A percentile compares a stretch with the other conserved stretches of the same genome.
phyloP scores from a whole-genome alignment of 2,888 invertebrate species.

The Platycheirus albimanus region DNA sequence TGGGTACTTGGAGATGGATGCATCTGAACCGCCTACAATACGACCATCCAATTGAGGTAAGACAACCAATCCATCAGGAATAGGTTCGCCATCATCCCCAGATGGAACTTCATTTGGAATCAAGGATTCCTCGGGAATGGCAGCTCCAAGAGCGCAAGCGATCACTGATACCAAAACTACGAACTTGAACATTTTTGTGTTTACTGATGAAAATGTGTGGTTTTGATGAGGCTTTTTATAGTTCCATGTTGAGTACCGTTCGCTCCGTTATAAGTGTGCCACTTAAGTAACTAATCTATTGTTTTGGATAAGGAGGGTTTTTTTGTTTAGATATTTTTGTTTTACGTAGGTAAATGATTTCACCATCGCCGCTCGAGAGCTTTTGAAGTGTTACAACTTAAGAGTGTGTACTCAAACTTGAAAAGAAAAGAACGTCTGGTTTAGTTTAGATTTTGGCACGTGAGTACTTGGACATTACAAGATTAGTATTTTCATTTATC shows the following conservation, averaged over 20 bases:
- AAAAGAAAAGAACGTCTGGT: no score
- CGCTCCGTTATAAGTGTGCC: neutral
- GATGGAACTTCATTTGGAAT: no score
- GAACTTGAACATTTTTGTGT: conserved; percentile 76
- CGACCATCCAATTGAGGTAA: conserved; percentile 79
- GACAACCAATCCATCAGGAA: conserved; percentile 76
- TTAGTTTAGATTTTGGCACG: no score
- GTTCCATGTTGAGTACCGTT: neutral
- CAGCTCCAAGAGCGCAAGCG: conserved; percentile 76
- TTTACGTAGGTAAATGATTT: no score
- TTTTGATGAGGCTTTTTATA: conserved; percentile 8
- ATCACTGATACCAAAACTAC: conserved; percentile 74
- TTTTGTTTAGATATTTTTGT: no score
- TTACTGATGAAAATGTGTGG: conserved; percentile 8
- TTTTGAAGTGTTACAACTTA: no score
- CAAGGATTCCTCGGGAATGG: conserved; percentile 45
- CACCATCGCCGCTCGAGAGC: no score
- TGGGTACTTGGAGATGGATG: conserved; percentile 77
- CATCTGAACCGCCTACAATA: conserved; percentile 79
- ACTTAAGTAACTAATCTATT: neutral
- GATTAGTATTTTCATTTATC: no score
- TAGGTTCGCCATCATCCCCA: neutral
- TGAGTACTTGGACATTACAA: no score
- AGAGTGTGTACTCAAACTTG: no score
- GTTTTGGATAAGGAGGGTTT: neutral